Percentiles rank a stretch among this genome's conserved stretches.
These are phyloP conservation scores for Magallana angulata DNA, from an alignment of 1,140 invertebrate genomes.

Conservation along the genomic window DNA sequence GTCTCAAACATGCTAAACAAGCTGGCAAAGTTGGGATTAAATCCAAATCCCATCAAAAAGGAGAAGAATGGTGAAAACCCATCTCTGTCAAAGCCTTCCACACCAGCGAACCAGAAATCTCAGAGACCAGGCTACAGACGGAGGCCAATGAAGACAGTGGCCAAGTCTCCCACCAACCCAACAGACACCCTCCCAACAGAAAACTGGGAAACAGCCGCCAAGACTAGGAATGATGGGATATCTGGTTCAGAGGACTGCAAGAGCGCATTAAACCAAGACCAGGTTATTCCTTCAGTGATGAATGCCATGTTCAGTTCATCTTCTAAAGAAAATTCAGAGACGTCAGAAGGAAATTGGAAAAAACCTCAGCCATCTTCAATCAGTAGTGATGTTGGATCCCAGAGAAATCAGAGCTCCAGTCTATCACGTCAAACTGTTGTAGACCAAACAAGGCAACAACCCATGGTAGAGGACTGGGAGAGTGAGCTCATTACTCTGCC, in stretches of 20 bases:
- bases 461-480: not conserved
- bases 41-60: constrained; percentile 34
- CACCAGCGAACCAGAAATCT: not conserved
- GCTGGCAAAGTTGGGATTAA: constrained; percentile 19
- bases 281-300: not conserved
- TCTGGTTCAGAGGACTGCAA: not conserved
- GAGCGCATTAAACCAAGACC: not conserved
- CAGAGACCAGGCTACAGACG: constrained; percentile 24
- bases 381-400: not conserved
- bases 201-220: too few relatives aligned
- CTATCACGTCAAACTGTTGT: not conserved
- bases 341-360: not conserved
- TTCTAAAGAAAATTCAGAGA: not conserved
- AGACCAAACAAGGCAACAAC: not conserved
- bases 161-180: not conserved
- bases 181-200: not conserved
- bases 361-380: not conserved
- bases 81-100: too few relatives aligned
- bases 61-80: not conserved
- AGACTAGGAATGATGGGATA: not conserved
- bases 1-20: constrained; percentile 21
- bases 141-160: constrained; percentile 43
- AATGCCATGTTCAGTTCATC: not conserved
- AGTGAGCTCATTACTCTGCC: not conserved
- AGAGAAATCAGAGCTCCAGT: not conserved